phyloP scores from a whole-genome alignment of 2,888 invertebrate species.

The Stegophylla sp. region DNA sequence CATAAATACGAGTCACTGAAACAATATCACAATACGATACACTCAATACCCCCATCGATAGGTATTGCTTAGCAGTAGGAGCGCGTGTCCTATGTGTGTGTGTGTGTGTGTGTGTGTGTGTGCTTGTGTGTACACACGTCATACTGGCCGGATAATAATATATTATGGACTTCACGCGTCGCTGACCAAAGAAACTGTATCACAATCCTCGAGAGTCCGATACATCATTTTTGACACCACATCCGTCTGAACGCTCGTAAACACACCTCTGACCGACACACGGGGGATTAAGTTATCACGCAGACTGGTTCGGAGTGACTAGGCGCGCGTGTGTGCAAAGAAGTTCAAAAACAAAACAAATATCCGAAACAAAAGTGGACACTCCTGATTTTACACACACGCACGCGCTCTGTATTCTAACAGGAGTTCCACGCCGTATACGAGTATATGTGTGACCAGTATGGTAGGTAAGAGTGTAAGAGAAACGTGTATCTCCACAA shows the following conservation, averaged over 20 bases:
- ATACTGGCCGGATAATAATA: neutral
- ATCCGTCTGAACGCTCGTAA: conserved; percentile 1
- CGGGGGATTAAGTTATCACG: neutral
- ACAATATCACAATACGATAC: too few species aligned
- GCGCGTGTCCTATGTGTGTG: too few species aligned
- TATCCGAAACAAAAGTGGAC: neutral
- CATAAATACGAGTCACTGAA: too few species aligned
- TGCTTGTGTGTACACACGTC: too few species aligned
- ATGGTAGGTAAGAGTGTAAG: too few species aligned
- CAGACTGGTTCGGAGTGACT: neutral
- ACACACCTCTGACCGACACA: neutral
- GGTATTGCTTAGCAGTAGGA: too few species aligned
- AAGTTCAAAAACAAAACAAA: neutral
- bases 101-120: too few species aligned
- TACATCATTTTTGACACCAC: neutral
- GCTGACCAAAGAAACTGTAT: neutral
- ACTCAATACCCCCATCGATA: too few species aligned
- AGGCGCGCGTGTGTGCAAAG: neutral
- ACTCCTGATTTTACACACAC: neutral
- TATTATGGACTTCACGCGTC: neutral
- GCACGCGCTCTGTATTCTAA: too few species aligned
- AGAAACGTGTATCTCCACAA: too few species aligned
- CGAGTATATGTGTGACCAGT: too few species aligned
- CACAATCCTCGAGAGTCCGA: neutral
- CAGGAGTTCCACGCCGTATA: too few species aligned